Conservation (phyloP, 2,797 vertebrate genomes). For the Melanotaenia nigrans region DNA sequence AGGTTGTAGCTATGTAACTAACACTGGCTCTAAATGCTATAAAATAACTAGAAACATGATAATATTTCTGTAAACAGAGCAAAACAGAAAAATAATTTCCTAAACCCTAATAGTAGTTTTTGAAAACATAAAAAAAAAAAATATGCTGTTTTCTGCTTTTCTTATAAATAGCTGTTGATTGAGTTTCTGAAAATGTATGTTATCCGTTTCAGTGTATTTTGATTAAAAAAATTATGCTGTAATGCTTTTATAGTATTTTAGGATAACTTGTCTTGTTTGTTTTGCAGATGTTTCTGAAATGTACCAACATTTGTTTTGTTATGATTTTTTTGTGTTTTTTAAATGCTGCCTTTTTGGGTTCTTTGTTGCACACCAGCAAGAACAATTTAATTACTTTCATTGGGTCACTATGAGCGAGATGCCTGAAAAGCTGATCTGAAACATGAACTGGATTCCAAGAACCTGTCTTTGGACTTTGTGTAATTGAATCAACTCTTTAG, state of each 20-base stretch:
- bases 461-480: background rate
- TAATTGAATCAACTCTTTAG: slow-evolving; percentile 7
- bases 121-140: background rate
- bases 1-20: background rate
- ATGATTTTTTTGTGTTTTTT: background rate
- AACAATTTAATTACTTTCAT: slow-evolving; percentile 5
- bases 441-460: background rate
- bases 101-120: background rate
- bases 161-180: background rate
- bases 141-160: background rate
- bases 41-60: background rate
- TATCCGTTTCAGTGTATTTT: background rate
- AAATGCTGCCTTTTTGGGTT: background rate
- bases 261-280: background rate
- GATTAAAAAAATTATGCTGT: too few species aligned
- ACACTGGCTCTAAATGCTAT: background rate
- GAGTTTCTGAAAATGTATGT: background rate
- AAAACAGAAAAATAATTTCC: background rate
- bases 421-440: background rate
- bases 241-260: background rate
- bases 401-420: background rate
- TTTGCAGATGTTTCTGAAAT: background rate
- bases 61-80: background rate
- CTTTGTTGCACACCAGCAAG: background rate
- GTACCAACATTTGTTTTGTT: background rate